Evolutionary conservation across 2,888 invertebrate genomes (phyloP).

Genomic region (Pollenia griseotomentosa): DNA sequence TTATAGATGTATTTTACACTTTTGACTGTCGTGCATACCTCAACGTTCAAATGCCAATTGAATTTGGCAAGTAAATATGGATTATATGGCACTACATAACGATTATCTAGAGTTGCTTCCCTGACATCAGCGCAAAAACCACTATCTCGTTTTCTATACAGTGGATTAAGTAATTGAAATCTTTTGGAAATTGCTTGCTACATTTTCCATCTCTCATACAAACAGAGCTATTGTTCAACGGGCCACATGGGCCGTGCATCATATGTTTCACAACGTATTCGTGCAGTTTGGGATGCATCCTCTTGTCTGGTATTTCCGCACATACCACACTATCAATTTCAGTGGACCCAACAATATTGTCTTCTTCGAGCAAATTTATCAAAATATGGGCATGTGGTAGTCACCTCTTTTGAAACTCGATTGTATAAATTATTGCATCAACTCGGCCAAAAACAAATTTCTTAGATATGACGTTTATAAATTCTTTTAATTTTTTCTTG

Average conservation of each 20-base stretch:
- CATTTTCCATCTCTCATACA: conserved; percentile 5
- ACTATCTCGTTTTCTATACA: too few species aligned
- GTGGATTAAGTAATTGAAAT: too few species aligned
- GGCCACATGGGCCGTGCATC: background rate
- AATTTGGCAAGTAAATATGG: too few species aligned
- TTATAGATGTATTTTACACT: too few species aligned
- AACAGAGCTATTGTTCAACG: too few species aligned
- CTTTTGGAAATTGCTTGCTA: background rate
- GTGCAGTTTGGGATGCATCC: background rate
- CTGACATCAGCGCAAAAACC: too few species aligned
- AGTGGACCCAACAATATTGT: background rate
- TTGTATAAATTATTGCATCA: conserved; percentile 22
- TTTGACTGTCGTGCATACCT: too few species aligned
- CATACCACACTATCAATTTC: conserved; percentile 1
- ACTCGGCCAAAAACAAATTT: conserved; percentile 12
- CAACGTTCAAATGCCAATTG: too few species aligned
- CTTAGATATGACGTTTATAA: background rate
- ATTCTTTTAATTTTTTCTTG: background rate
- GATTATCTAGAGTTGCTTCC: too few species aligned
- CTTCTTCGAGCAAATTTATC: background rate
- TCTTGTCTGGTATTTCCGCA: conserved; percentile 3
- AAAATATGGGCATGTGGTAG: conserved; percentile 13
- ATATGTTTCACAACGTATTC: background rate
- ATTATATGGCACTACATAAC: too few species aligned
- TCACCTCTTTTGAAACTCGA: conserved; percentile 30